Base-by-base conservation (phyloP, 2,797 vertebrate species). In the Spinus olivaceus region DNA sequence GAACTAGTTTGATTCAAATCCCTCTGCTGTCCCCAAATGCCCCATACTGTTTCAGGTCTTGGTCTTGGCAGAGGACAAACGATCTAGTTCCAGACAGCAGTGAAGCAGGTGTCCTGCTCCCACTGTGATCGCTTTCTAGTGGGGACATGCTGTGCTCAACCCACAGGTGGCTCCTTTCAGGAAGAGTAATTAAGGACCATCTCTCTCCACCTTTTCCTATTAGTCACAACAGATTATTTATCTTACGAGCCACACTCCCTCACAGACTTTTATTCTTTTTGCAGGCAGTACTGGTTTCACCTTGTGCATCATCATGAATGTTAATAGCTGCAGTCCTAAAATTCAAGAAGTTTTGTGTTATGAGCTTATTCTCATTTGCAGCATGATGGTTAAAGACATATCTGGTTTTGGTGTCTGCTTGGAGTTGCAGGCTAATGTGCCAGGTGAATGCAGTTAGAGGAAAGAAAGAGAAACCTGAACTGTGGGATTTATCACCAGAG, bases 101-200 rank as follows among this genome's bases (percentile, higher is more conserved):
- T 83, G 81, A 80, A 74, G 76, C 85, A 95, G 67, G 79, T 92
- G 67, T 56, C 67, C 57, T 71, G 37, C 24, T 71, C 79, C 81
- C 39, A 32, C 69, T 83, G 76, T 32, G 53, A 64, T 78, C 3
- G 2, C 35, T 91, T 37, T 90, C 46, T 95, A 92, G 92, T 86
- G 50, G 53, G 61, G n/a, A 92, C 71, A 41, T 0, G 0, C 69
- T 71, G 78, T 70, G 84, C 57, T 94, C 65, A 92, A 71, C 27
- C 79, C 42, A 65, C 91, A 90, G 79, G 69, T 78, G 79, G 20
- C 49, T 87, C 44, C 76, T 94, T 94, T 95, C 91, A 81, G 53
- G 13, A 89, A 39, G 24, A 92, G 49, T 92, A 89, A 94, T 91
- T 94, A 83, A 78, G 54, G 61, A 61, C 20, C 30, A 71, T 32